Evolutionary conservation across 2,113 vertebrate species (phyloP), one percentile per base, ranked within the genome.

Genomic region (Hippoglossus stenolepis): DNA sequence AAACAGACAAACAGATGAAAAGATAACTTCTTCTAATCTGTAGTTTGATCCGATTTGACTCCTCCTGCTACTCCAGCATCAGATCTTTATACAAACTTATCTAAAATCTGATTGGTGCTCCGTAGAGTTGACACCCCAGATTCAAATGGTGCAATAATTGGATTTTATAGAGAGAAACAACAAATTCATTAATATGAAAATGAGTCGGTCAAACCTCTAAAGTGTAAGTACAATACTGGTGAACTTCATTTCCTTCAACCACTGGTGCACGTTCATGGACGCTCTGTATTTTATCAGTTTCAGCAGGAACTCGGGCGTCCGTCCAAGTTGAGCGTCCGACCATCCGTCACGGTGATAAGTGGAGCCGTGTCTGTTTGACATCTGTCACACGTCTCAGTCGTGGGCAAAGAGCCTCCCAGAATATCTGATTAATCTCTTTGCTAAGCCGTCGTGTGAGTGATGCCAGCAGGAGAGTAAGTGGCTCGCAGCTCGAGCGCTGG

Each of bases 361-460:
- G 79, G 84, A 90, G 90, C 79, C 84, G 18, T 73, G 84, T 85
- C 91, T 90, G 86, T 71, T 83, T 75, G 77, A 88, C 91, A 87
- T 90, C 84, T 85, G 87, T 92, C 93, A 87, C 87, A 87, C 81
- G 56, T 84, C 82, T 76, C 77, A 58, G 79, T 63, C 70, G 87
- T 70, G 84, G 84, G 75, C 57, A 85, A 84, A 83, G 79, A 85
- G 81, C 88, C 65, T 86, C 89, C 80, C 80, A 68, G 72, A 89
- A 87, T 71, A 84, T 87, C 73, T 82, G 79, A 93, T 92, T 91
- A 90, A 90, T 91, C 92, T 91, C 24, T 51, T 70, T 28, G 68
- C 80, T 83, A 86, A 93, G 85, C 90, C 89, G 90, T 85, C 82
- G 35, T 87, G 73, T 89, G 88, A 94, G 89, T 77, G 91, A 90